Base-by-base conservation (phyloP, 2,113 vertebrate genomes). In the Lamprologus ornatipinnis region DNA sequence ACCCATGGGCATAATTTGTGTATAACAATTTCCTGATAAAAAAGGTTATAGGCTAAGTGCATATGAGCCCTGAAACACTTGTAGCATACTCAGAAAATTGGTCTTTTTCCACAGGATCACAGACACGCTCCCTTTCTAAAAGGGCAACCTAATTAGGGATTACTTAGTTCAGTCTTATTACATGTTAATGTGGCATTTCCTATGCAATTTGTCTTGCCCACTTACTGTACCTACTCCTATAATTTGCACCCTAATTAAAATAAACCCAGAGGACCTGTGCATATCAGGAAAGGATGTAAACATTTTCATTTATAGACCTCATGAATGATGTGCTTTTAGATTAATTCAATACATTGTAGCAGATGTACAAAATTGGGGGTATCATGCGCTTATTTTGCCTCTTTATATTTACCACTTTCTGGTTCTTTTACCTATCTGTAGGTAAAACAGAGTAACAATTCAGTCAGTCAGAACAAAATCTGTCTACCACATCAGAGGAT, bases 131-230 rank as follows among this genome's bases (percentile, higher is more conserved):
- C 86, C 81, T 63, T 88, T 88, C 55, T 88, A 68, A 95, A 94
- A 95, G 94, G 93, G 89, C 94, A 95, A 84, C 87, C 89, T 94
- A 95, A 95, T 96, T 96, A 95, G 89, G 88, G 89, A 93, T 94
- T 89, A 90, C 90, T 89, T 81, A 89, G 45, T 90, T 93, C 86
- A 94, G 75, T 88, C 90, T 95, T 94, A 95, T 91, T 94, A 92
- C 92, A 94, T 96, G 94, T 93, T 95, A 96, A 95, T 96, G 94
- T 95, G 95, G 90, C 96, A 95, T 96, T 96, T 94, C 88, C 83
- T 81, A 47, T 86, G 88, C 80, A 94, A 85, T 92, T 94, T 90
- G 89, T 94, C 89, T 91, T 84, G 83, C 88, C 92, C 85, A 88
- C 87, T 91, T 88, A 90, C 84, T 89, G 84, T 90, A 94, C 88